phyloP scores from a whole-genome alignment of 2,113 vertebrate genomes.

The Festucalex cinctus region DNA sequence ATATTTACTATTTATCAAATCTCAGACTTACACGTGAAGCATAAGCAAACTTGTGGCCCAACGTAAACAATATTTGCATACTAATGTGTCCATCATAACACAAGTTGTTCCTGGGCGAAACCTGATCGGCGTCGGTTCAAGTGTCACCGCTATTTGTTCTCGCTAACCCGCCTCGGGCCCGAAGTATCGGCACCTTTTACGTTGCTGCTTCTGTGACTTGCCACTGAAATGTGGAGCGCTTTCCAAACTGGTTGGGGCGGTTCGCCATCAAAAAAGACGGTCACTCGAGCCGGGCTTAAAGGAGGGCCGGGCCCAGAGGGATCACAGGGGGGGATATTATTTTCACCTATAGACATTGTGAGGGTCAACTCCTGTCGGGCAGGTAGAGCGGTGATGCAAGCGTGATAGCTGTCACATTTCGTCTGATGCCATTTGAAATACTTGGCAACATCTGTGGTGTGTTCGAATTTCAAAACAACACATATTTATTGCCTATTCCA shows the following conservation, averaged over 20 bases:
- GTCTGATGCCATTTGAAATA: neutral
- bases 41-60: slow-evolving; percentile 21
- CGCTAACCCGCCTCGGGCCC: slow-evolving; percentile 42
- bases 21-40: neutral
- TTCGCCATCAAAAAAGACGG: slow-evolving; percentile 52
- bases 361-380: slow-evolving; percentile 24
- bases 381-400: slow-evolving; percentile 37
- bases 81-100: slow-evolving; percentile 34
- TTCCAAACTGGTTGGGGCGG: slow-evolving; percentile 62
- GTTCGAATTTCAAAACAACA: slow-evolving; percentile 48
- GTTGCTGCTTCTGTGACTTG: slow-evolving; percentile 44
- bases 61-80: slow-evolving; percentile 24
- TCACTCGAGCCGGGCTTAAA: slow-evolving; percentile 52
- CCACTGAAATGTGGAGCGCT: slow-evolving; percentile 33
- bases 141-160: slow-evolving; percentile 45
- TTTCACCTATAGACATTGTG: slow-evolving; percentile 47
- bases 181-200: slow-evolving; percentile 35
- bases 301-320: slow-evolving; percentile 29
- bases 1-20: too few relatives aligned
- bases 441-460: slow-evolving; percentile 29
- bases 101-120: slow-evolving; percentile 42
- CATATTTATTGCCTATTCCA: slow-evolving; percentile 33
- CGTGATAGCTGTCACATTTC: slow-evolving; percentile 31
- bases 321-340: slow-evolving; percentile 45
- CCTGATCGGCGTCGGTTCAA: slow-evolving; percentile 44